Conservation (phyloP, 1,140 invertebrate species). For the Aphis craccivora region DNA sequence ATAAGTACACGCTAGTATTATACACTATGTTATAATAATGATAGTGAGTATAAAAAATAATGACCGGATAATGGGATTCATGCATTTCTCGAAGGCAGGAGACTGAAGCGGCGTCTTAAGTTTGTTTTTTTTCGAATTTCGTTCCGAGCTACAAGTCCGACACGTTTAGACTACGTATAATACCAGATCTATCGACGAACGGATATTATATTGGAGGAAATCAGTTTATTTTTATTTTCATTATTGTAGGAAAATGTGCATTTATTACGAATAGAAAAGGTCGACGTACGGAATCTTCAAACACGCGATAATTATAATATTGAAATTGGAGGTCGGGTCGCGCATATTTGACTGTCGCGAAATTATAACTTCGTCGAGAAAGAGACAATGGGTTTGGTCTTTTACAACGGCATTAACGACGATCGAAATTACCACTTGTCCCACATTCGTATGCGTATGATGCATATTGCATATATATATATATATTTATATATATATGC, state of each 20-base stretch:
- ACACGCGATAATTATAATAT: not conserved
- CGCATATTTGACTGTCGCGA: not conserved
- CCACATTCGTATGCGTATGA: slow-evolving; percentile 9
- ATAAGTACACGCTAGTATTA: not conserved
- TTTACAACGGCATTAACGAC: slow-evolving; percentile 33
- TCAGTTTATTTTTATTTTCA: not conserved
- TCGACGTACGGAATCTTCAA: not conserved
- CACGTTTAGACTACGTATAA: not conserved
- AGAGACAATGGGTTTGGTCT: slow-evolving; percentile 51
- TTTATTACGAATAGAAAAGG: not conserved
- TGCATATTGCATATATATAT: not conserved
- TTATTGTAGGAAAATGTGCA: not conserved
- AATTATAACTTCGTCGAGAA: not conserved
- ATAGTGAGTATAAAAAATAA: slow-evolving; percentile 41
- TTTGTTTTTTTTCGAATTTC: slow-evolving; percentile 12
- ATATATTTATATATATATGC: not conserved
- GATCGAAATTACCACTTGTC: slow-evolving; percentile 52
- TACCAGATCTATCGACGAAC: not conserved
- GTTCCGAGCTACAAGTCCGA: not conserved
- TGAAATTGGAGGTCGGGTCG: not conserved
- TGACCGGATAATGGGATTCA: slow-evolving; percentile 21
- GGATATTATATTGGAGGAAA: not conserved
- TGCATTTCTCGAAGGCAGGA: not conserved
- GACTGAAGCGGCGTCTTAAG: not conserved
- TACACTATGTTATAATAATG: slow-evolving; percentile 25